These are phyloP conservation scores for Nerophis lumbriciformis DNA, from an alignment of 2,113 vertebrate species.

Conservation along the genomic window DNA sequence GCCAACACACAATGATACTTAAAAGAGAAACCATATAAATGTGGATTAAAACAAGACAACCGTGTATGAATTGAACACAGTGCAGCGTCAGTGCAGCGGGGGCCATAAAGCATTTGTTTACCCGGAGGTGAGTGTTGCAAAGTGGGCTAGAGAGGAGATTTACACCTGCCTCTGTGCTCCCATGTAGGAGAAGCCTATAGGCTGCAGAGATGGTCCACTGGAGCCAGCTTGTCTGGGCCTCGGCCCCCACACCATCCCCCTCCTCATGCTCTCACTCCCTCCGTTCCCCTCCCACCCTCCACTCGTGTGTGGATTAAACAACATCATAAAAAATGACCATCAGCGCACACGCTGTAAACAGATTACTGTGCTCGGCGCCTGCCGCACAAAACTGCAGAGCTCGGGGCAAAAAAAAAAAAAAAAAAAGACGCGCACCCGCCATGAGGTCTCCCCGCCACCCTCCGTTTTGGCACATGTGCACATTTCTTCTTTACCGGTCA, in stretches of 20 bases:
- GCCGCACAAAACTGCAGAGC: constrained; percentile 37
- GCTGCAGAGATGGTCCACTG: constrained; percentile 89
- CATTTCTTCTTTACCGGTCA: constrained; percentile 1
- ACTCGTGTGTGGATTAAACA: constrained; percentile 69
- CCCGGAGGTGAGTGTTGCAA: constrained; percentile 82
- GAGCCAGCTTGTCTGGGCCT: constrained; percentile 92
- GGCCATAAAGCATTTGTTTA: constrained; percentile 76
- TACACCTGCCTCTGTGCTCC: constrained; percentile 88
- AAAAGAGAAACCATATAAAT: too few relatives aligned
- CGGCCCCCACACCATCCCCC: constrained; percentile 30
- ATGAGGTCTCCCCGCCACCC: not conserved
- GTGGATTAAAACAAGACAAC: too few relatives aligned
- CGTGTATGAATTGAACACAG: too few relatives aligned
- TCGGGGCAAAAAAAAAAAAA: constrained; percentile 19
- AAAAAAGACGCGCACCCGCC: too few relatives aligned
- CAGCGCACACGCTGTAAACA: constrained; percentile 67
- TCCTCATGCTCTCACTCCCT: constrained; percentile 31
- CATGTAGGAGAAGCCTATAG: constrained; percentile 75
- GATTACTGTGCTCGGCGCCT: constrained; percentile 59
- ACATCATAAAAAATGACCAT: constrained; percentile 64
- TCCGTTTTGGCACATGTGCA: not conserved
- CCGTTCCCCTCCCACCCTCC: constrained; percentile 20
- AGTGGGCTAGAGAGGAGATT: constrained; percentile 83
- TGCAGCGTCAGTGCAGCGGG: not conserved
- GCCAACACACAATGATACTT: too few relatives aligned